Base-by-base conservation (phyloP, 2,797 vertebrate genomes). In the Halcyon smyrnensis region DNA sequence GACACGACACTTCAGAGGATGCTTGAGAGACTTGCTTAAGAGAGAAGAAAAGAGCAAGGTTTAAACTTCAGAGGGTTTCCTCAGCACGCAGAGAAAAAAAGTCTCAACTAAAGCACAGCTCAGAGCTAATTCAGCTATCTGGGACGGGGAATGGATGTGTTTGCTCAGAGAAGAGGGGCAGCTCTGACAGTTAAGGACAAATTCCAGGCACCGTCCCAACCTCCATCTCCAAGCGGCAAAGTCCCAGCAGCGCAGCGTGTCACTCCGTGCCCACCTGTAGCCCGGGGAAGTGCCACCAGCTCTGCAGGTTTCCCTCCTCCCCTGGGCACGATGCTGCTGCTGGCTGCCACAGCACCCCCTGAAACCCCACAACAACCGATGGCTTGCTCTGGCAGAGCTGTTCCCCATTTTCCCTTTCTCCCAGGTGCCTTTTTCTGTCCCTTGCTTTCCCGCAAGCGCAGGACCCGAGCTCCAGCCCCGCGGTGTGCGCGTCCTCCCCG, bases 1-100 rank as follows among this genome's bases (percentile, higher is more conserved):
- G 0, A 12, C 0, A 0, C 1, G 59, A 21, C 6, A 32, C 30
- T 25, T 64, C 57, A 32, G 30, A 54, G 64, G 27, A n/a, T 1
- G 1, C 76, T n/a, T 15, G 15, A 16, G 25, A 28, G 50, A 51
- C 50, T 51, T 14, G 48, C 57, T 65, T 21, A 68, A 59, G 34
- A 34, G 15, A 74, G 36, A 17, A 16, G 15, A 6, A 50, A 62
- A n/a, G 41, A 83, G 51, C 37, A 11, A 39, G 30, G 54, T 59
- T 69, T 54, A 57, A 65, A 51, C 65, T 74, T 91, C 75, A 37
- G 65, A 54, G 41, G 28, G 11, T 56, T 80, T 83, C 36, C 23
- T 37, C 10, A 4, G 75, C 73, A 28, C 4, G 0, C 10, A n/a
- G 16, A 15, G 9, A 7, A 39, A 2, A 2, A 12, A 80, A 56